A percentile compares a stretch with the other conserved stretches of the same genome.
Evolutionary conservation across 2,888 invertebrate genomes (phyloP).

Genomic region (Aquatica leii): DNA sequence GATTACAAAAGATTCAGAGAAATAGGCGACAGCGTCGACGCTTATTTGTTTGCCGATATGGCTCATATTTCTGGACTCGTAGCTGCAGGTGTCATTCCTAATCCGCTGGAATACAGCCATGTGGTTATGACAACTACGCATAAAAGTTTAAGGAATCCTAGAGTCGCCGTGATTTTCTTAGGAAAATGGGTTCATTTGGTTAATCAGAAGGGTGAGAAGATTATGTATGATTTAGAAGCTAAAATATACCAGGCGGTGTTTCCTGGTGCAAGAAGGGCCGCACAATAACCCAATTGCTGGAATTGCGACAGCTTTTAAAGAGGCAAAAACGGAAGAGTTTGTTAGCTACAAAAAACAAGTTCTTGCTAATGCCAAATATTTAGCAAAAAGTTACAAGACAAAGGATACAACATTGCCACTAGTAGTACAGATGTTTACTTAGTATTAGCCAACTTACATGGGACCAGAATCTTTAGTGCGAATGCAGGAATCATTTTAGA

Average conservation of each 20-base stretch:
- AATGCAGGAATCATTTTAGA: conserved; percentile 90
- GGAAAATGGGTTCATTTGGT: conserved; percentile 85
- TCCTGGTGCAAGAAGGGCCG: conserved; percentile 86
- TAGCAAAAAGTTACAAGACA: conserved; percentile 74
- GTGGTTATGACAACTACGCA: conserved; percentile 95
- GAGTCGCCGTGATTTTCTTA: conserved; percentile 92
- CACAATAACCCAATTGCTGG: conserved; percentile 97
- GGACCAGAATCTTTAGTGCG: conserved; percentile 80
- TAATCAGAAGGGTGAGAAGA: conserved; percentile 82
- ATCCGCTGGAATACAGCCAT: conserved; percentile 90
- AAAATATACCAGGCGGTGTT: conserved; percentile 92
- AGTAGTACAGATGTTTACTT: conserved; percentile 96
- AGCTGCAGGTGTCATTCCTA: conserved; percentile 85
- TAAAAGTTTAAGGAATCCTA: conserved; percentile 88
- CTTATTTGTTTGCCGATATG: conserved; percentile 94
- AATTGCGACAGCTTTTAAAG: conserved; percentile 93
- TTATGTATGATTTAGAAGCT: conserved; percentile 87
- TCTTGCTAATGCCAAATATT: conserved; percentile 78
- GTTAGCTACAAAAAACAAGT: conserved; percentile 86
- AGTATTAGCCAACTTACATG: conserved; percentile 84
- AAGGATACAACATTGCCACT: conserved; percentile 82
- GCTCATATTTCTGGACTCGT: conserved; percentile 94
- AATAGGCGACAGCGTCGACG: conserved; percentile 83
- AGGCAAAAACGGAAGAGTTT: conserved; percentile 83
- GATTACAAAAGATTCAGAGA: conserved; percentile 90